Percentiles rank a stretch among this genome's conserved stretches.
Conservation (phyloP, 2,113 vertebrate genomes). For the Podocnemis expansa region DNA sequence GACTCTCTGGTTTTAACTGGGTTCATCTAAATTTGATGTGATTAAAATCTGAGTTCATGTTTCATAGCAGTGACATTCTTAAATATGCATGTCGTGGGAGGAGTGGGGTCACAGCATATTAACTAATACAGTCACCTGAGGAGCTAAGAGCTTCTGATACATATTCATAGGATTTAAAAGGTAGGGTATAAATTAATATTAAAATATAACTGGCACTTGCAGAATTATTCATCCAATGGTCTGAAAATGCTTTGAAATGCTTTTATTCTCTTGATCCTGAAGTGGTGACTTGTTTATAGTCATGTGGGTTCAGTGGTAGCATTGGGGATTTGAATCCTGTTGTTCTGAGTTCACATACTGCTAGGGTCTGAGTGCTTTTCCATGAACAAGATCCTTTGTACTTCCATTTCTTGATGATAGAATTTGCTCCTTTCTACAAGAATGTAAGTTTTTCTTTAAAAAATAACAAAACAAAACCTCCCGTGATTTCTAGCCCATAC, state of each 20-base stretch:
- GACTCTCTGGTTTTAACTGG: background rate
- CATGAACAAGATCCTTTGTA: accelerated
- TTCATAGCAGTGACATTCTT: background rate
- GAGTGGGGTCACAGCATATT: background rate
- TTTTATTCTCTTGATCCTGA: background rate
- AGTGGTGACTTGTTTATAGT: background rate
- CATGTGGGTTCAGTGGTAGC: accelerated
- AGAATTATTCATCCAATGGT: background rate
- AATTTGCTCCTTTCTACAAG: background rate
- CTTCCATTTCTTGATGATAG: accelerated
- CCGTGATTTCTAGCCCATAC: background rate
- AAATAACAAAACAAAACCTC: background rate
- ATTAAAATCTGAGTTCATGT: background rate
- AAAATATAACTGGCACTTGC: background rate
- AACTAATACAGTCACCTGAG: accelerated
- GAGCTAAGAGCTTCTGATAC: background rate
- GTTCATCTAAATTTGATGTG: conserved; percentile 24
- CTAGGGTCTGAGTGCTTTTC: accelerated
- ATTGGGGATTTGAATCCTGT: background rate
- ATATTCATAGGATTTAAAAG: background rate
- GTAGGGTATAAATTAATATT: background rate
- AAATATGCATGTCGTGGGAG: background rate
- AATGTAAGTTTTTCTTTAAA: background rate
- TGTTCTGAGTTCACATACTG: accelerated
- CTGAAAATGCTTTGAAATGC: background rate